A percentile compares a stretch with the other conserved stretches of the same genome.
Conservation (phyloP, 2,888 invertebrate genomes). For the Corythucha ciliata region DNA sequence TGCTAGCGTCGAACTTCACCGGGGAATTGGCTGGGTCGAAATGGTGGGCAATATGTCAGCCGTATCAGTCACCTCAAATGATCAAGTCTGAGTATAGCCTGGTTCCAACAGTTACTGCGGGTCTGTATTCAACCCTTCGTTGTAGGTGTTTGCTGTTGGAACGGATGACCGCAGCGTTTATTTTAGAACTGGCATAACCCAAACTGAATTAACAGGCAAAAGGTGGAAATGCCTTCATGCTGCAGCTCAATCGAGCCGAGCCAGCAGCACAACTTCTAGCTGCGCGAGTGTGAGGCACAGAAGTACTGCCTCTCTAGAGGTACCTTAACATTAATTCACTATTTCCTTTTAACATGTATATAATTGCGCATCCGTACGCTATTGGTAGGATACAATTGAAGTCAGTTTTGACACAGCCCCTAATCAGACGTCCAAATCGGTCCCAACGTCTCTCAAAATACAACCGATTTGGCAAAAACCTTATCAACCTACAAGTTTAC, state of each 20-base stretch:
- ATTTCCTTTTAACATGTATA: too few species aligned
- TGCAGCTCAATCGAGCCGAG: conserved; percentile 70
- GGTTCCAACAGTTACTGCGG: too few species aligned
- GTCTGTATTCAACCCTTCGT: too few species aligned
- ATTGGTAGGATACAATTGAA: too few species aligned
- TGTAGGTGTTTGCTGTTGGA: conserved; percentile 68
- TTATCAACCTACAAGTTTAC: conserved; percentile 29
- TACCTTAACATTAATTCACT: too few species aligned
- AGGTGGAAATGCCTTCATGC: conserved; percentile 75
- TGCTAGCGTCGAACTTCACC: conserved; percentile 61
- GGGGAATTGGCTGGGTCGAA: conserved; percentile 79
- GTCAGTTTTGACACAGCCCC: too few species aligned
- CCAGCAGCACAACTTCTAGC: conserved; percentile 39
- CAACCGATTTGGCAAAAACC: conserved; percentile 39
- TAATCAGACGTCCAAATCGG: conserved; percentile 63
- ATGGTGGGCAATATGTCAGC: conserved; percentile 77
- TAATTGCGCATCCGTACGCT: too few species aligned
- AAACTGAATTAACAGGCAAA: conserved; percentile 72
- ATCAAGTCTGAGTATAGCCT: conserved; percentile 51
- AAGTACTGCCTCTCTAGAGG: too few species aligned
- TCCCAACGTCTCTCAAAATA: conserved; percentile 58
- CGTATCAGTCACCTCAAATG: conserved; percentile 75
- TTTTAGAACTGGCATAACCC: conserved; percentile 64
- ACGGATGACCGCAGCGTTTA: conserved; percentile 66
- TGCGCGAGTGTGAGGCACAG: too few species aligned